These are phyloP conservation scores for Pemphredon lugubris DNA, from an alignment of 2,888 invertebrate genomes.

Conservation along the genomic window DNA sequence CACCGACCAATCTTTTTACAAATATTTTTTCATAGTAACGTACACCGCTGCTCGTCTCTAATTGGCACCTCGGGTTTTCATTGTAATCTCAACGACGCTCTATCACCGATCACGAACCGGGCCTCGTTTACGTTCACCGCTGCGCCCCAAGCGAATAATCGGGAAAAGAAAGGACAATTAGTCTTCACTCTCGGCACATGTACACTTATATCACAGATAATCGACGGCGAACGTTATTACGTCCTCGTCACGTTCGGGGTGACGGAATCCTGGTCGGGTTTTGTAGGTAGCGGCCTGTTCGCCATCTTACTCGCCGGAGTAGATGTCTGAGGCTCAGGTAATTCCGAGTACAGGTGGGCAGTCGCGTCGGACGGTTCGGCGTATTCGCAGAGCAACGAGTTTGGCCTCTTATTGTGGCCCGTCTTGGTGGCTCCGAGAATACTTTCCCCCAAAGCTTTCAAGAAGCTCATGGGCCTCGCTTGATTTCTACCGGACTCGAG, in stretches of 20 bases:
- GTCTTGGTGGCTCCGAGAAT: slow-evolving; percentile 72
- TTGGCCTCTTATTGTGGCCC: slow-evolving; percentile 70
- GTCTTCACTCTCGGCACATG: slow-evolving; percentile 30
- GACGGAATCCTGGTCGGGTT: slow-evolving; percentile 82
- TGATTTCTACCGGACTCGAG: slow-evolving; percentile 55
- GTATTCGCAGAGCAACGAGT: slow-evolving; percentile 82
- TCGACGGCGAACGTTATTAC: slow-evolving; percentile 60
- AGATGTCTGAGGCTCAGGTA: slow-evolving; percentile 81
- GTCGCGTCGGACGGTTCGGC: slow-evolving; percentile 83
- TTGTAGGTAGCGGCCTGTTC: slow-evolving; percentile 87
- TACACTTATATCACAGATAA: slow-evolving; percentile 76
- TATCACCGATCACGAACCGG: not conserved
- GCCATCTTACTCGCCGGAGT: slow-evolving; percentile 84
- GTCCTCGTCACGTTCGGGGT: slow-evolving; percentile 62
- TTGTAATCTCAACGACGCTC: too few species aligned
- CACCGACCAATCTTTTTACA: too few species aligned
- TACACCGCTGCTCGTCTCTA: too few species aligned
- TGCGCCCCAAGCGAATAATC: not conserved
- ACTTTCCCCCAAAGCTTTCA: slow-evolving; percentile 85
- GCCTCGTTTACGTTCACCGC: not conserved
- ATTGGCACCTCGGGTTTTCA: too few species aligned
- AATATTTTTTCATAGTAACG: too few species aligned
- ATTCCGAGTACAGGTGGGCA: slow-evolving; percentile 83
- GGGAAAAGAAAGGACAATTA: slow-evolving; percentile 27
- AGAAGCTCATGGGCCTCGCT: slow-evolving; percentile 83